Evolutionary conservation across 2,888 invertebrate genomes (phyloP).

Genomic region (Holacanthella duospinosa): DNA sequence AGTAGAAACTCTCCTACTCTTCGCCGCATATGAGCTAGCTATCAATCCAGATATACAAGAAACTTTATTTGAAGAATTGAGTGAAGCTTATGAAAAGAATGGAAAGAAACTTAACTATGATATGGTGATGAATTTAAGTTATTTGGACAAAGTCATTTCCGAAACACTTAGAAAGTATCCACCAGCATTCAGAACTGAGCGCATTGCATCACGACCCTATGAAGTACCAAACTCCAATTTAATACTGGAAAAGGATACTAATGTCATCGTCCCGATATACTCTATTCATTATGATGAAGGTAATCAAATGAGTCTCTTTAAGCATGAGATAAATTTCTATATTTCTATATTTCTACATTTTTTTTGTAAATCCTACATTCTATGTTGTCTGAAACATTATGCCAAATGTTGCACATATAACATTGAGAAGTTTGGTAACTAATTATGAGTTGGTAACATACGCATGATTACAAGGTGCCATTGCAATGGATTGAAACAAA

Average conservation of each 20-base stretch:
- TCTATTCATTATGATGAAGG: conserved; percentile 13
- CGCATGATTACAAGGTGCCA: too few species aligned
- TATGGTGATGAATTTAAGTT: conserved; percentile 19
- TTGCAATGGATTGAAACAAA: too few species aligned
- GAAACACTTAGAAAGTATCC: conserved; percentile 15
- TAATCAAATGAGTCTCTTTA: too few species aligned
- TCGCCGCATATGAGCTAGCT: conserved; percentile 12
- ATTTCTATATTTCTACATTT: too few species aligned
- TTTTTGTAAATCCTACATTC: too few species aligned
- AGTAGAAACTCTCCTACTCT: background rate
- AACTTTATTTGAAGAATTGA: conserved; percentile 7
- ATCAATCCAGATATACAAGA: conserved; percentile 15
- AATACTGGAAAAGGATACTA: conserved; percentile 3
- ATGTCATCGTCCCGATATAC: conserved; percentile 8
- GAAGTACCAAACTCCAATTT: conserved; percentile 12
- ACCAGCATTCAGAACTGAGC: conserved; percentile 9
- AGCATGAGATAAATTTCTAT: too few species aligned
- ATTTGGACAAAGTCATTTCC: conserved; percentile 28
- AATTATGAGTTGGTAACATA: too few species aligned
- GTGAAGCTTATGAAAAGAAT: background rate
- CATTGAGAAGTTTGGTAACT: too few species aligned
- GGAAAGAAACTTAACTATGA: conserved; percentile 25
- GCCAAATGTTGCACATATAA: too few species aligned
- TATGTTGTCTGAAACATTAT: too few species aligned
- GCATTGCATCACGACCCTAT: conserved; percentile 6